phyloP scores from a whole-genome alignment of 1,140 invertebrate species.

The honey bee (Apis mellifera) region Amel_HAv3.1 CM009932.2:4837001-4837500 shows the following conservation, averaged over 20 bases:
- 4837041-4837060: neutral
- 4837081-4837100: too few relatives aligned
- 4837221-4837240: neutral
- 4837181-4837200: neutral
- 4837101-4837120: neutral
- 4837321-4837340: too few relatives aligned
- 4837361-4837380: neutral
- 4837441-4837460: constrained; percentile 50
- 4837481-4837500: constrained; percentile 22
- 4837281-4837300: neutral
- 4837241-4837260: neutral
- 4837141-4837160: neutral
- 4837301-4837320: neutral
- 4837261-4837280: neutral
- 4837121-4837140: too few relatives aligned
- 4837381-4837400: constrained; percentile 26
- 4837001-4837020: neutral
- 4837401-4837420: constrained; percentile 29
- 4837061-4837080: neutral
- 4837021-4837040: neutral
- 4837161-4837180: neutral
- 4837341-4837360: neutral
- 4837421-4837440: neutral
- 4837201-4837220: neutral
- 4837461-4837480: neutral